phyloP scores from a whole-genome alignment of 2,113 vertebrate species.

The Meleagris gallopavo region DNA sequence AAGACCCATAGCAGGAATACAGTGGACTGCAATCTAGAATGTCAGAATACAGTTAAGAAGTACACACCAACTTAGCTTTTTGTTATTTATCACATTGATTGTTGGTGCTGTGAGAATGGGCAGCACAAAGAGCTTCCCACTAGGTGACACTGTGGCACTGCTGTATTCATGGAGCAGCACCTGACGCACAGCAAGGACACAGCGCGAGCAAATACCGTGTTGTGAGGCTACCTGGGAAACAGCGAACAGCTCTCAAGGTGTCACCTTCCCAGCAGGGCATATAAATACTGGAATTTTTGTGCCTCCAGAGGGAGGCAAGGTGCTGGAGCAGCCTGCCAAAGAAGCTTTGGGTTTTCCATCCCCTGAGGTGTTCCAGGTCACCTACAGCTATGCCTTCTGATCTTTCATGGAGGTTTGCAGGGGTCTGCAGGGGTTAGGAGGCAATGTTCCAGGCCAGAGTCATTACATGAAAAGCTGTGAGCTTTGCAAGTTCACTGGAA shows the following conservation, averaged over 20 bases:
- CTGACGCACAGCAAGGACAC: not conserved
- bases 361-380: too few relatives aligned
- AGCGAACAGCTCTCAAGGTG: not conserved
- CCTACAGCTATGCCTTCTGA: too few relatives aligned
- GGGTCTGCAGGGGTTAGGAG: too few relatives aligned
- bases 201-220: fast-evolving
- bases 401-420: too few relatives aligned
- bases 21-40: not conserved
- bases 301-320: not conserved
- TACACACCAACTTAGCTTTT: not conserved
- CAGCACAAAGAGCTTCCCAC: not conserved
- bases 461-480: not conserved
- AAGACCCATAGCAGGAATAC: not conserved
- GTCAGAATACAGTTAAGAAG: not conserved
- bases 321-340: too few relatives aligned
- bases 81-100: not conserved
- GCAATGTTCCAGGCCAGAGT: too few relatives aligned
- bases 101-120: not conserved
- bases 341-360: too few relatives aligned
- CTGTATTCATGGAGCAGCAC: not conserved
- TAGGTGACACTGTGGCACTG: constrained; percentile 25
- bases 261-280: not conserved
- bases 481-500: not conserved
- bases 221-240: not conserved
- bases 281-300: not conserved